A percentile compares a stretch with the other conserved stretches of the same genome.
phyloP scores from a whole-genome alignment of 2,888 invertebrate species.

The Aphrophora alni region DNA sequence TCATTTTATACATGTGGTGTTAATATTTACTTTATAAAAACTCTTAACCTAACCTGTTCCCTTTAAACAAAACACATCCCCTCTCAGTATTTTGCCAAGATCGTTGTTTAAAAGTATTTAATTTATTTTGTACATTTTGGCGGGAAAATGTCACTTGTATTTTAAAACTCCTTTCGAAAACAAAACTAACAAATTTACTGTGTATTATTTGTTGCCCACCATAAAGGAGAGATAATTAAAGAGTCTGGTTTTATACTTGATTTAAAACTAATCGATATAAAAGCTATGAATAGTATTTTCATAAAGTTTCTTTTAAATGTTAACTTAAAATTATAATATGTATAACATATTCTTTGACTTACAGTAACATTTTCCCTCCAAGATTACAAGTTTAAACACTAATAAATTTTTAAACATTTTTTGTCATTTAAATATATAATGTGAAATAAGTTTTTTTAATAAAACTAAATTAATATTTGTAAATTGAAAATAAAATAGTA shows the following conservation, averaged over 20 bases:
- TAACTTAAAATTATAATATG: background rate
- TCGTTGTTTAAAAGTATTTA: background rate
- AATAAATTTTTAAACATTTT: slow-evolving; percentile 26
- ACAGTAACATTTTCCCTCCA: slow-evolving; percentile 29
- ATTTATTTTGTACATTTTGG: slow-evolving; percentile 25
- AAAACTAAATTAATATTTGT: slow-evolving; percentile 16
- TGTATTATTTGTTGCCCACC: background rate
- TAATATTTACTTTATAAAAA: slow-evolving; percentile 32
- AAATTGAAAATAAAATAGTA: slow-evolving; percentile 12
- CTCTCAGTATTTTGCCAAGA: background rate
- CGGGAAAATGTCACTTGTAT: slow-evolving; percentile 30
- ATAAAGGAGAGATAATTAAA: background rate
- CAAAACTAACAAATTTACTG: background rate
- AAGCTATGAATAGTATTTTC: background rate
- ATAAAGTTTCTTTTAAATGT: background rate
- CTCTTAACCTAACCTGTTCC: slow-evolving; percentile 1
- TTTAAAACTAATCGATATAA: background rate
- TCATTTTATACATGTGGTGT: slow-evolving; percentile 38
- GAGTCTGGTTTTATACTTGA: background rate
- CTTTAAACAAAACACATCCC: background rate
- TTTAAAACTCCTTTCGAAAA: background rate
- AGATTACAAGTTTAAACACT: slow-evolving; percentile 28
- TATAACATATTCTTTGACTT: background rate
- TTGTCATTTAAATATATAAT: slow-evolving; percentile 27
- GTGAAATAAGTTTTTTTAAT: slow-evolving; percentile 26